phyloP scores from a whole-genome alignment of 2,113 vertebrate genomes.

The Etheostoma spectabile region DNA sequence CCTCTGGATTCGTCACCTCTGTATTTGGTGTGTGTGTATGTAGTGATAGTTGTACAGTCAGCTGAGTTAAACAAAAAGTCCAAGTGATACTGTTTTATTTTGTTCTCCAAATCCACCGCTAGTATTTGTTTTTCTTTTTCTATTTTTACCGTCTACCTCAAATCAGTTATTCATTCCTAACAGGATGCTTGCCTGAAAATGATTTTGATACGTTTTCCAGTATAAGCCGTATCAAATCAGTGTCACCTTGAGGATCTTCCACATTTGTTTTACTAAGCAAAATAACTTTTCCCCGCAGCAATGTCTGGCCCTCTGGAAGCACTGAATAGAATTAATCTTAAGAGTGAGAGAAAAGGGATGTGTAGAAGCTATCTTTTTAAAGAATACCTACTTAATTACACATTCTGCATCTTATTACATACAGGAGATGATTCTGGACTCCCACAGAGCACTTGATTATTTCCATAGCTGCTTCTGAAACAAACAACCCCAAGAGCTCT shows the following conservation, averaged over 20 bases:
- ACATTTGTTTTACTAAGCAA: slow-evolving; percentile 61
- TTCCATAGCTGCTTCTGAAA: slow-evolving; percentile 15
- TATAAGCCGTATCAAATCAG: slow-evolving; percentile 38
- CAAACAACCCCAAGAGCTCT: neutral
- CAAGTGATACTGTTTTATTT: neutral
- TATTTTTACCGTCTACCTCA: neutral
- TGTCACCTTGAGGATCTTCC: slow-evolving; percentile 32
- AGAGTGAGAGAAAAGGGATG: neutral
- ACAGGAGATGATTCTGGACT: slow-evolving; percentile 15
- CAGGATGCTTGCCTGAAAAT: slow-evolving; percentile 25
- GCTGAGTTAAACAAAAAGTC: neutral
- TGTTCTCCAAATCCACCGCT: neutral
- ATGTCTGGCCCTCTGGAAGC: slow-evolving; percentile 29
- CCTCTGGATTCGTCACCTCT: neutral
- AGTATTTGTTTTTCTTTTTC: neutral
- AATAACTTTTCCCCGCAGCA: slow-evolving; percentile 40
- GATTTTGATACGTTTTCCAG: slow-evolving; percentile 23
- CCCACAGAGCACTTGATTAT: slow-evolving; percentile 2
- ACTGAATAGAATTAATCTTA: neutral
- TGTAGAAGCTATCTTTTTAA: neutral
- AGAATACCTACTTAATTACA: slow-evolving; percentile 42
- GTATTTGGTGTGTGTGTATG: neutral
- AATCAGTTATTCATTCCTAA: slow-evolving; percentile 19
- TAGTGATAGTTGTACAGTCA: neutral
- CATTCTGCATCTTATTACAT: neutral